A percentile compares a stretch with the other conserved stretches of the same genome.
These are phyloP conservation scores for Pomacea canaliculata DNA, from an alignment of 2,888 invertebrate genomes.

Conservation along the genomic window DNA sequence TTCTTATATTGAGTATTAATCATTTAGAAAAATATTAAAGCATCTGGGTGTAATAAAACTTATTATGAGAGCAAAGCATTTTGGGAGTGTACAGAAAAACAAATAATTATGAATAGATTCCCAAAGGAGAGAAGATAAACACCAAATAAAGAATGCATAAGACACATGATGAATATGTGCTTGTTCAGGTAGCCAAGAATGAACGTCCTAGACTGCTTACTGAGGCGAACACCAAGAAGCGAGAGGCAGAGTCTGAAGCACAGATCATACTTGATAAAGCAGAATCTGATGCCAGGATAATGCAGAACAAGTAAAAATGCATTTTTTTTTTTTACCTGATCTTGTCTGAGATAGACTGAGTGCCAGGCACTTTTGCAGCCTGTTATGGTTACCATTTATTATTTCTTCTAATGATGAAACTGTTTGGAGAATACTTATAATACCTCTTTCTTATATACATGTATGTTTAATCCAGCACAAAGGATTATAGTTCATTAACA, in stretches of 20 bases:
- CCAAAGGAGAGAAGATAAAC: too few relatives aligned
- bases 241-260: conserved; percentile 61
- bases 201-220: conserved; percentile 62
- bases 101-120: too few relatives aligned
- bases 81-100: too few relatives aligned
- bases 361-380: not conserved
- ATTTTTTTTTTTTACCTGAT: not conserved
- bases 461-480: too few relatives aligned
- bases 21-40: too few relatives aligned
- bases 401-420: not conserved
- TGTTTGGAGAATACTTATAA: not conserved
- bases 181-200: conserved; percentile 56
- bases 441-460: too few relatives aligned
- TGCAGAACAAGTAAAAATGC: conserved; percentile 50
- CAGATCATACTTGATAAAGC: conserved; percentile 62
- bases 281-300: conserved; percentile 58
- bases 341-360: not conserved
- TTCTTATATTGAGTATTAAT: too few relatives aligned
- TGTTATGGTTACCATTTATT: not conserved
- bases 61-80: too few relatives aligned
- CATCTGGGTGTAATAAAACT: too few relatives aligned
- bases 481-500: too few relatives aligned
- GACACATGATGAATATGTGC: too few relatives aligned
- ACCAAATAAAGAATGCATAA: too few relatives aligned
- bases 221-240: conserved; percentile 57